Evolutionary conservation across 2,113 vertebrate genomes (phyloP).

Genomic region (Maccullochella peelii): DNA sequence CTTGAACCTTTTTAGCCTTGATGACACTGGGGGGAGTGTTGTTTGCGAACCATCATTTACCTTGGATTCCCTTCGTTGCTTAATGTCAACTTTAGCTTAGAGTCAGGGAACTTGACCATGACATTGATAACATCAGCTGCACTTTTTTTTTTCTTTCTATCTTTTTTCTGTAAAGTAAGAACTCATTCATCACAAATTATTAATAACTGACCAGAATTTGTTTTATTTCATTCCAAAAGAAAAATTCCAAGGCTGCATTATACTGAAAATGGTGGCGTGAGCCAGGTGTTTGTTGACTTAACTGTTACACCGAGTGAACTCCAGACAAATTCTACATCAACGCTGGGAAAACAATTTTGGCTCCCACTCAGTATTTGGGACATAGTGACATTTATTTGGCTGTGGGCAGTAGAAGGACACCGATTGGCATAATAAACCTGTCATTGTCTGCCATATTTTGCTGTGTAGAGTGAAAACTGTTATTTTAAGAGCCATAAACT

Average conservation of each 20-base stretch:
- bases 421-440: conserved; percentile 24
- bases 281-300: conserved; percentile 57
- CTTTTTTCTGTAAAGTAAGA: conserved; percentile 4
- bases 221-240: neutral
- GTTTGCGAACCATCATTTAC: conserved; percentile 48
- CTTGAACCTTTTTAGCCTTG: conserved; percentile 13
- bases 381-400: conserved; percentile 42
- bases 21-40: conserved; percentile 23
- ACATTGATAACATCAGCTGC: neutral
- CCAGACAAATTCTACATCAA: conserved; percentile 35
- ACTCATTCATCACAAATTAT: neutral
- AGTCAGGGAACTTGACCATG: neutral
- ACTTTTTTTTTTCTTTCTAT: neutral
- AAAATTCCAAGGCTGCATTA: neutral
- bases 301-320: conserved; percentile 59
- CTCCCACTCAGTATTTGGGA: conserved; percentile 30
- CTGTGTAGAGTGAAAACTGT: conserved; percentile 30
- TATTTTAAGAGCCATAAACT: conserved; percentile 50
- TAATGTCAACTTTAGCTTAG: conserved; percentile 17
- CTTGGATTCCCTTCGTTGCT: conserved; percentile 42
- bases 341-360: conserved; percentile 54
- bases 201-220: neutral
- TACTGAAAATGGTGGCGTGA: conserved; percentile 26
- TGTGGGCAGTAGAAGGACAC: conserved; percentile 17
- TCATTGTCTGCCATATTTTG: conserved; percentile 40